A percentile compares a stretch with the other conserved stretches of the same genome.
Conservation (phyloP, 1,140 invertebrate genomes). For the Pissodes strobi region DNA sequence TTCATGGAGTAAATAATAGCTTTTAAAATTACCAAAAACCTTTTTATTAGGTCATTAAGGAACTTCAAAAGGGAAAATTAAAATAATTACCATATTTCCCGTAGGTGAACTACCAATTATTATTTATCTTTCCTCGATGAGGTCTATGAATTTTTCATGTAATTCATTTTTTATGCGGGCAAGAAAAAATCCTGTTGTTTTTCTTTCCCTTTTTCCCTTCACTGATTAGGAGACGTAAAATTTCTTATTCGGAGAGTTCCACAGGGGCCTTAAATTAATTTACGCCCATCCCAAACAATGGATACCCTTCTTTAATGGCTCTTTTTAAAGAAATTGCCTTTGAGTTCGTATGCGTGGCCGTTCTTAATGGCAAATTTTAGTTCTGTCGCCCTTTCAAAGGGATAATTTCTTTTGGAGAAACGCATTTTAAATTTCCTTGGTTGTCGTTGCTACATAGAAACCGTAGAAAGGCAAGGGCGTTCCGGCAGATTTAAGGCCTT, state of each 20-base stretch:
- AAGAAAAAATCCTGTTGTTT: slow-evolving; percentile 28
- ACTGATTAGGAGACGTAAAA: slow-evolving; percentile 31
- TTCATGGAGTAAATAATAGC: neutral
- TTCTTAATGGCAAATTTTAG: slow-evolving; percentile 22
- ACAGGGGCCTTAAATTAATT: slow-evolving; percentile 32
- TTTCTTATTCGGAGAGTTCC: slow-evolving; percentile 29
- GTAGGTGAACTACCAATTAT: slow-evolving; percentile 27
- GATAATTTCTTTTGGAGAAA: slow-evolving; percentile 14
- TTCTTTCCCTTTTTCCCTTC: slow-evolving; percentile 23
- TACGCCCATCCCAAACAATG: slow-evolving; percentile 34
- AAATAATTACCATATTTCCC: slow-evolving; percentile 28
- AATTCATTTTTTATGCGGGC: slow-evolving; percentile 38
- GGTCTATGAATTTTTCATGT: slow-evolving; percentile 41
- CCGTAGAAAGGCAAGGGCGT: too few relatives aligned
- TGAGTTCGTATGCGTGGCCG: slow-evolving; percentile 17
- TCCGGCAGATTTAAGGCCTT: too few relatives aligned
- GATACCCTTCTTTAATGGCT: slow-evolving; percentile 2
- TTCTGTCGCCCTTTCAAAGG: slow-evolving; percentile 13
- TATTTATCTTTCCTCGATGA: slow-evolving; percentile 31
- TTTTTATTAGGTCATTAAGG: neutral
- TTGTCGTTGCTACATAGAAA: neutral
- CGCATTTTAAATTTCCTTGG: slow-evolving; percentile 2
- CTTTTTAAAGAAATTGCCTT: slow-evolving; percentile 31
- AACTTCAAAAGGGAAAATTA: slow-evolving; percentile 12
- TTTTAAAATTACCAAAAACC: neutral